Evolutionary conservation across 92 coral and sea anemone species (phyloP).

Genomic region (Actinernus sp.): DNA sequence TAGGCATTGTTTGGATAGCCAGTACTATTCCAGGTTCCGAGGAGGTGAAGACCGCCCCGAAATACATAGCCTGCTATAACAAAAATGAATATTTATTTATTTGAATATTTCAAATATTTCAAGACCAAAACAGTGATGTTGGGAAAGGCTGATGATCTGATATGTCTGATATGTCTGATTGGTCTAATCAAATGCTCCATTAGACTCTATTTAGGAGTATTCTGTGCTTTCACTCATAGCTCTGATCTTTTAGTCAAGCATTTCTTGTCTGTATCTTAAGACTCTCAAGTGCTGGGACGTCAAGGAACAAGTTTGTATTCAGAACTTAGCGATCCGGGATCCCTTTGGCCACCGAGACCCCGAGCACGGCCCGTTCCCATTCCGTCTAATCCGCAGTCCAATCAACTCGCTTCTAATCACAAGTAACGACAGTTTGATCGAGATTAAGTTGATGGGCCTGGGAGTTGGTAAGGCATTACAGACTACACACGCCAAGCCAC

Average conservation of each 20-base stretch:
- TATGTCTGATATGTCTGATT: too few relatives aligned
- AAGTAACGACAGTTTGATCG: conserved; percentile 88
- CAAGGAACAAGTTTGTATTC: conserved; percentile 90
- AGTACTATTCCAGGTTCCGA: too few relatives aligned
- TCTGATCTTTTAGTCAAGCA: not conserved
- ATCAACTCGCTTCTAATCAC: conserved; percentile 82
- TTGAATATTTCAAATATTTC: too few relatives aligned
- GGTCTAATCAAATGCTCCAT: too few relatives aligned
- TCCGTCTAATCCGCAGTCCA: conserved; percentile 76
- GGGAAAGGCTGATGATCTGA: too few relatives aligned
- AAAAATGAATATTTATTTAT: too few relatives aligned
- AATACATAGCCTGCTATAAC: too few relatives aligned
- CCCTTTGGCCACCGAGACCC: conserved; percentile 93
- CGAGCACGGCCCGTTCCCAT: conserved; percentile 96
- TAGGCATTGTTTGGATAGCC: too few relatives aligned
- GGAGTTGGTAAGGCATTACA: conserved; percentile 46
- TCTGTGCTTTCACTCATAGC: not conserved
- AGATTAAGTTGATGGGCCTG: conserved; percentile 79
- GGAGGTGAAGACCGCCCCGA: too few relatives aligned
- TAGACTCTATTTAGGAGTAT: not conserved
- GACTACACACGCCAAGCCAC: conserved; percentile 87
- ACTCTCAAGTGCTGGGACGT: conserved; percentile 90
- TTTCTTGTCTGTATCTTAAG: conserved; percentile 24
- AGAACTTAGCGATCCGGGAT: conserved; percentile 77
- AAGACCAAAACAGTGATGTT: too few relatives aligned